Percentiles rank a stretch among this genome's conserved stretches.
phyloP scores from a whole-genome alignment of 2,113 vertebrate genomes.

The Ictidomys tridecemlineatus region DNA sequence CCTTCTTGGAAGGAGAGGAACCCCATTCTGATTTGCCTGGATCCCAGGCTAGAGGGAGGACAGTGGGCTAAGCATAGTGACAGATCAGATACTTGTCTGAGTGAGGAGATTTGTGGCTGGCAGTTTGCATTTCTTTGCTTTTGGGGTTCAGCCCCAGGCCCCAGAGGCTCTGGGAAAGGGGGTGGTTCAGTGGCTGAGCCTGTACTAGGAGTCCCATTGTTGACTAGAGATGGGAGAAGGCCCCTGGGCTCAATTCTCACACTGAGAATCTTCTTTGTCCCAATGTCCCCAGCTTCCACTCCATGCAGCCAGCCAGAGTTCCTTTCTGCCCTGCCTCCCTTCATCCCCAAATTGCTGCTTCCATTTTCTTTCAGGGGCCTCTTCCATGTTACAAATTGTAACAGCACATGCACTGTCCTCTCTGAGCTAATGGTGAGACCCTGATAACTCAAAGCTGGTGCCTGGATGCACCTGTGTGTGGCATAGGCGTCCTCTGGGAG shows the following conservation, averaged over 20 bases:
- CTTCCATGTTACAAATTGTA: neutral
- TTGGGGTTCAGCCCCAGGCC: neutral
- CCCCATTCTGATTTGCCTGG: neutral
- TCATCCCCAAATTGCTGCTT: rapidly evolving
- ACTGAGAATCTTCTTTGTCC: neutral
- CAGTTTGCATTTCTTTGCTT: neutral
- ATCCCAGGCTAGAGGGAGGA: neutral
- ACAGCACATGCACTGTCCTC: neutral
- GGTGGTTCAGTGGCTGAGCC: neutral
- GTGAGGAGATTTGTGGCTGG: too few species aligned
- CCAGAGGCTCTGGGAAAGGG: neutral
- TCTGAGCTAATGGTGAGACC: neutral
- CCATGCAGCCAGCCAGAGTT: neutral
- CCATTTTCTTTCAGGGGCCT: neutral
- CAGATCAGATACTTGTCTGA: neutral
- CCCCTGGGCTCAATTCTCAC: neutral
- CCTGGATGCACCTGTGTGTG: neutral
- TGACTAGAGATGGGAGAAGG: neutral
- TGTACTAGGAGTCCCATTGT: rapidly evolving
- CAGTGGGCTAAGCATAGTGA: neutral
- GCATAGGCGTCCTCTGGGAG: rapidly evolving
- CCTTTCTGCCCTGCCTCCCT: neutral
- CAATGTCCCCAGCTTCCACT: rapidly evolving
- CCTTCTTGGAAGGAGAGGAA: neutral
- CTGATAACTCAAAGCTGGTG: neutral